phyloP scores from a whole-genome alignment of 30 jellyfish, hydroid and myxozoan species.

The Aurelia aurita region DNA sequence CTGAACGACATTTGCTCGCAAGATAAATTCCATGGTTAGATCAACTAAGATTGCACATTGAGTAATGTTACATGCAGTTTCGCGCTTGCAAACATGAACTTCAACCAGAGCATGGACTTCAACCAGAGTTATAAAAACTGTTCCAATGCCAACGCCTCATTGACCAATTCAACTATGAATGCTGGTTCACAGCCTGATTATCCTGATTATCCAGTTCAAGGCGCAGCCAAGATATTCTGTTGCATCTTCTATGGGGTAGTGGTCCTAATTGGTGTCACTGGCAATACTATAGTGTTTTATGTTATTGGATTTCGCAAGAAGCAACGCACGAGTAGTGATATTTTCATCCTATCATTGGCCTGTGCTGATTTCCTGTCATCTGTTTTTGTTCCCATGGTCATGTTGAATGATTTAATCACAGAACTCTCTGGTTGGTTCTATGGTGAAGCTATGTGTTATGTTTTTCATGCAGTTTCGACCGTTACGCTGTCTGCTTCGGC shows the following conservation, averaged over 20 bases:
- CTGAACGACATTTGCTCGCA: no score
- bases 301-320: slow-evolving; percentile 53
- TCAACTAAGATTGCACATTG: no score
- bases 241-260: slow-evolving; percentile 34
- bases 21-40: no score
- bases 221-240: slow-evolving; percentile 28
- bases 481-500: slow-evolving; percentile 37
- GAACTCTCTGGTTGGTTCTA: slow-evolving; percentile 38
- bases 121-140: no score
- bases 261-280: slow-evolving; percentile 42
- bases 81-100: no score
- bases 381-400: slow-evolving; percentile 41
- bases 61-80: no score
- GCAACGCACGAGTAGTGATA: slow-evolving; percentile 50
- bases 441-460: slow-evolving; percentile 53
- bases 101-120: no score
- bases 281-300: slow-evolving; percentile 60
- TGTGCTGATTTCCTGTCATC: slow-evolving; percentile 50
- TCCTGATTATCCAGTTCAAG: neutral
- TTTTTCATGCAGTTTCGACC: slow-evolving; percentile 25
- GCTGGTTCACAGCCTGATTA: neutral
- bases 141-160: no score
- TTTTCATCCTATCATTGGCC: slow-evolving; percentile 47
- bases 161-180: neutral
- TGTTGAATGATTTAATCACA: slow-evolving; percentile 31